A percentile compares a stretch with the other conserved stretches of the same genome.
These are phyloP conservation scores for Tetrapedia diversipes DNA, from an alignment of 2,888 invertebrate species.

Conservation along the genomic window DNA sequence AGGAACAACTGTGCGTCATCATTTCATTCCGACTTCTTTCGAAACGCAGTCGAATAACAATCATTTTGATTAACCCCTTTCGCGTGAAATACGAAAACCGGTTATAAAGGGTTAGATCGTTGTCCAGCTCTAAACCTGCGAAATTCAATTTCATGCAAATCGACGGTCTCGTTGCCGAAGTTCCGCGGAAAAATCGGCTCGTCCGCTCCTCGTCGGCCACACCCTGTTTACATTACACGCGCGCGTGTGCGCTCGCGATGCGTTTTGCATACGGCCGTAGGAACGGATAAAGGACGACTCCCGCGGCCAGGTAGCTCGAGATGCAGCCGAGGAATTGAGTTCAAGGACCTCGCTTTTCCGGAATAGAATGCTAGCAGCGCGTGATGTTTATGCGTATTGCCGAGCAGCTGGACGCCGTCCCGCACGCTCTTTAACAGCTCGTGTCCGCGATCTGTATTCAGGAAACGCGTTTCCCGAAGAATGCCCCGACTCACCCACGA, in stretches of 20 bases:
- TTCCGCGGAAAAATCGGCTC: constrained; percentile 31
- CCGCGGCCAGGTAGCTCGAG: constrained; percentile 46
- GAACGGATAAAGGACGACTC: constrained; percentile 50
- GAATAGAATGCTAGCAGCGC: constrained; percentile 48
- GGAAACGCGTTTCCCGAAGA: constrained; percentile 26
- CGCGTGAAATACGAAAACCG: too few relatives aligned
- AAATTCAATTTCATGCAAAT: constrained; percentile 45
- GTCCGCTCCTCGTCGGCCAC: constrained; percentile 26
- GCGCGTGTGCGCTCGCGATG: constrained; percentile 27
- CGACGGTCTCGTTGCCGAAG: constrained; percentile 9
- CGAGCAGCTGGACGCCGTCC: constrained; percentile 19
- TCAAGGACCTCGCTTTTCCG: constrained; percentile 61
- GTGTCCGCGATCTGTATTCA: neutral
- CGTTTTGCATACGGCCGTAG: constrained; percentile 40
- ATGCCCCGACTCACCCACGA: too few relatives aligned
- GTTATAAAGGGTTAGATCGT: too few relatives aligned
- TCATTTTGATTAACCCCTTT: too few relatives aligned
- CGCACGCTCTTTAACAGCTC: neutral
- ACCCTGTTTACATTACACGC: constrained; percentile 38
- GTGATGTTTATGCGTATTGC: constrained; percentile 39
- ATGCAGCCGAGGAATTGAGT: constrained; percentile 53
- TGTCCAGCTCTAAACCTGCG: too few relatives aligned
- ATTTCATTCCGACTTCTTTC: too few relatives aligned
- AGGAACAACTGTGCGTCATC: too few relatives aligned
- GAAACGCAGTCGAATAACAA: too few relatives aligned